A percentile compares a stretch with the other conserved stretches of the same genome.
phyloP scores from a whole-genome alignment of 2,888 invertebrate species.

The Osmoderma eremita region DNA sequence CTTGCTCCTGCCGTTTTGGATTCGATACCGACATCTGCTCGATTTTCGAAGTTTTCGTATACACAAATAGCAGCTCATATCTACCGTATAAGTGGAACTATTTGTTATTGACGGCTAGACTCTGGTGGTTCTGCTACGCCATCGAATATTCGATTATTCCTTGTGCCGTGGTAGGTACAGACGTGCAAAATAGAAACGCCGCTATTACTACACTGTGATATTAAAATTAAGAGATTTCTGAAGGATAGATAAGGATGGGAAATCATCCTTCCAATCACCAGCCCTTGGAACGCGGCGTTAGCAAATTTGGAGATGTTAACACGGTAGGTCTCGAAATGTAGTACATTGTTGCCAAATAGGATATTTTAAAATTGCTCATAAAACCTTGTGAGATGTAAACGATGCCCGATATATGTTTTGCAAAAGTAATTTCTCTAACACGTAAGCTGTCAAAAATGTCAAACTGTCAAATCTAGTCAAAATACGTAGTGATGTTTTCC shows the following conservation, averaged over 20 bases:
- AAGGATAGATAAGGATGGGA: slow-evolving; percentile 69
- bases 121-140: not conserved
- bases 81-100: too few relatives aligned
- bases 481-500: too few relatives aligned
- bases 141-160: slow-evolving; percentile 4
- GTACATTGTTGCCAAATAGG: not conserved
- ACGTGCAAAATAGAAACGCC: not conserved
- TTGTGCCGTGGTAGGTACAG: slow-evolving; percentile 2
- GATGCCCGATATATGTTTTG: too few relatives aligned
- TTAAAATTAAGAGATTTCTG: slow-evolving; percentile 7
- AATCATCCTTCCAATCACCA: slow-evolving; percentile 87
- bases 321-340: slow-evolving; percentile 57
- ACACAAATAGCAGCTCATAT: slow-evolving; percentile 1
- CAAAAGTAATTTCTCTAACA: too few relatives aligned
- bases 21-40: slow-evolving; percentile 53
- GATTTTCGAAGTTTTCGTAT: slow-evolving; percentile 21
- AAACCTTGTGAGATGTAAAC: too few relatives aligned
- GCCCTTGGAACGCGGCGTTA: slow-evolving; percentile 76
- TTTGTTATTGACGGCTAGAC: too few relatives aligned
- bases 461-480: too few relatives aligned
- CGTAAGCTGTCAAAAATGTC: too few relatives aligned
- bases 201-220: slow-evolving; percentile 10
- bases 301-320: slow-evolving; percentile 63
- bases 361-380: too few relatives aligned
- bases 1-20: slow-evolving; percentile 18